Evolutionary conservation across 1,140 invertebrate species (phyloP), one percentile per base, ranked within the genome.

Genomic region (Melipona quadrifasciata): DNA sequence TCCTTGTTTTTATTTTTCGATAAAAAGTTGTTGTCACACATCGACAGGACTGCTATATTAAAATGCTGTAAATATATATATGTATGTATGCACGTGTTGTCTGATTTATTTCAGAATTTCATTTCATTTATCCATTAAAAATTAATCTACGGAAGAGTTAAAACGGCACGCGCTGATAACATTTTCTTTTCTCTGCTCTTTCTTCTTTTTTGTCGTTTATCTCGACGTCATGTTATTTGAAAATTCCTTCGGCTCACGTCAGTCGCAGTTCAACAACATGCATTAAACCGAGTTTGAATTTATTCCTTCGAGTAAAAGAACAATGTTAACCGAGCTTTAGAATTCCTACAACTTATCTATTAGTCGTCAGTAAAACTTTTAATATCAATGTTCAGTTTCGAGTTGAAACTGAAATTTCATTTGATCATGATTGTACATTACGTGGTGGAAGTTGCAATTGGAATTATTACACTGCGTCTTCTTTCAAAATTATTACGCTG

Each of bases 11-110:
- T 6, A 0, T 17, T n/a, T 27, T 2, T 72, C 12, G 11, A 72
- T 51, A n/a, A 53, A 72, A 72, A 72, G 11, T 27, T 21, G 24
- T 51, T 21, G 21, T 47, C 8, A 16, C 14, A 51, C 10, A 21
- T 47, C 24, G 70, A 72, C 24, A 5, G 47, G 47, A 51, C 16
- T 12, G 5, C 21, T 14, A 16, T 27, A n/a, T 73, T 74, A 34
- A 34, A 55, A 34, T 24, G n/a, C 12, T 57, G 47, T 34, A 75
- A 58, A 55, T 55, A 75, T 75, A 75, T 75, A 75, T 47, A 55
- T 16, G 6, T 47, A 47, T 10, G 39, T 47, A 47, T 31, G 58
- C n/a, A 61, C n/a, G 31, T 24, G 27, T 24, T 27, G 11, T 31
- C 17, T 16, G 70, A 71, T 71, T 14, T 47, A 17, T 47, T 71